These are phyloP conservation scores for Coregonus clupeaformis DNA, from an alignment of 2,113 vertebrate genomes.

Conservation along the genomic window DNA sequence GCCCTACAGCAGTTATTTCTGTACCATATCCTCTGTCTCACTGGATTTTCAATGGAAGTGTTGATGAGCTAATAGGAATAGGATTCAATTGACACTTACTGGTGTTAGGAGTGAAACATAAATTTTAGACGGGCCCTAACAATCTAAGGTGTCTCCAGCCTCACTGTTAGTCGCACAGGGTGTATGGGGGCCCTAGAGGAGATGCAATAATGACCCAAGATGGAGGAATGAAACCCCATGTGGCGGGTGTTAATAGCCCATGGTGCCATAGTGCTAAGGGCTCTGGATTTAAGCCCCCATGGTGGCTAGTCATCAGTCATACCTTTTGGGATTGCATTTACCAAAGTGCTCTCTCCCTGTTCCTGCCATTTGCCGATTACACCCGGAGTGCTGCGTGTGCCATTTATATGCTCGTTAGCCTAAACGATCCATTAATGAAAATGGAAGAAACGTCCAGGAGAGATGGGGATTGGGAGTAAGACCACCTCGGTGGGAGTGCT, in stretches of 20 bases:
- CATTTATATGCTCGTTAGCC: conserved; percentile 15
- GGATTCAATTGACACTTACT: background rate
- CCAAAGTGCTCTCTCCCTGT: conserved; percentile 11
- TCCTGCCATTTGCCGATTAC: conserved; percentile 39
- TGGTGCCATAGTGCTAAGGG: conserved; percentile 11
- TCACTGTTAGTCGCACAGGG: background rate
- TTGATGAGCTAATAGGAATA: conserved; percentile 1
- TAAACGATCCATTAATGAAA: conserved; percentile 41
- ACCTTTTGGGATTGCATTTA: conserved; percentile 7
- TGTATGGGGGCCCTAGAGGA: background rate
- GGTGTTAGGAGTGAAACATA: background rate
- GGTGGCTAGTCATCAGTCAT: conserved; percentile 30
- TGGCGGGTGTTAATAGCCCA: conserved; percentile 31
- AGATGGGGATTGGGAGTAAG: background rate
- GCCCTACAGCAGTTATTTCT: too few relatives aligned
- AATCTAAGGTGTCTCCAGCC: background rate
- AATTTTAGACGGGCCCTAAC: background rate
- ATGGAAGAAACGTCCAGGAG: background rate
- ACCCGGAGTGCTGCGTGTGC: conserved; percentile 21
- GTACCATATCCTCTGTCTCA: conserved; percentile 2
- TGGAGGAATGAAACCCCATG: background rate
- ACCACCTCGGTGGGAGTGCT: background rate
- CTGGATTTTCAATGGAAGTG: background rate
- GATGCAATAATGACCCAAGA: background rate
- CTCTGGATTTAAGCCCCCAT: conserved; percentile 7